A percentile compares a stretch with the other conserved stretches of the same genome.
These are phyloP conservation scores for Heliconius ismenius DNA, from an alignment of 2,888 invertebrate genomes.

Conservation along the genomic window DNA sequence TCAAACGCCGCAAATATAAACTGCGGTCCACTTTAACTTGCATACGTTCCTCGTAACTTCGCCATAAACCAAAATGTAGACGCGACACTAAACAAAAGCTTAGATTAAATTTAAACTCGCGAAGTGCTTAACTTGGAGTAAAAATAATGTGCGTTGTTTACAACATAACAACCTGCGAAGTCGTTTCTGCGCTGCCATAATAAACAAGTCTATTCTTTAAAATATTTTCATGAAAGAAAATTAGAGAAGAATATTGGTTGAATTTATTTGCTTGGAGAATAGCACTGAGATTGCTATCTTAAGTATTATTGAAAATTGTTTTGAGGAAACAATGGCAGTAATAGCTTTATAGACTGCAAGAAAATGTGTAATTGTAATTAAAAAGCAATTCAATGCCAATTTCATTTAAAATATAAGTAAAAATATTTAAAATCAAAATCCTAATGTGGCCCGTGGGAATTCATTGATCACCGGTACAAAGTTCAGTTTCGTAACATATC, in stretches of 20 bases:
- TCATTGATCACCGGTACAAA: slow-evolving; percentile 71
- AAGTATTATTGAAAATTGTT: background rate
- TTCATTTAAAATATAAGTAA: slow-evolving; percentile 31
- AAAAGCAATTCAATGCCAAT: background rate
- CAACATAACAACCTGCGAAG: slow-evolving; percentile 40
- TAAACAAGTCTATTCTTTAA: slow-evolving; percentile 36
- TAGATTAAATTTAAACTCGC: slow-evolving; percentile 48
- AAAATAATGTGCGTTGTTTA: slow-evolving; percentile 48
- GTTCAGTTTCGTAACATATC: slow-evolving; percentile 74
- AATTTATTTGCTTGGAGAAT: slow-evolving; percentile 14
- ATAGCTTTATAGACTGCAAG: background rate
- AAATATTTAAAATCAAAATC: slow-evolving; percentile 55
- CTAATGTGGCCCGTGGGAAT: slow-evolving; percentile 70
- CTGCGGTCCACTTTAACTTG: slow-evolving; percentile 48
- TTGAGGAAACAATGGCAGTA: background rate
- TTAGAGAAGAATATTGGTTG: slow-evolving; percentile 16
- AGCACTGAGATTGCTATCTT: background rate
- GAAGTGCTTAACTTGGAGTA: slow-evolving; percentile 44
- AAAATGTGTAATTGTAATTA: too few relatives aligned
- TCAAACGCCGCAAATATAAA: slow-evolving; percentile 46
- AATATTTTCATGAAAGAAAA: slow-evolving; percentile 29
- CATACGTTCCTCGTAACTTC: slow-evolving; percentile 46
- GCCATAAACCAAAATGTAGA: slow-evolving; percentile 46
- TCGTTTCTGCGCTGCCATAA: slow-evolving; percentile 36
- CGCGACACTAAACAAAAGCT: slow-evolving; percentile 47